These are phyloP conservation scores for Lamproptera curius DNA, from an alignment of 2,888 invertebrate genomes.

Conservation along the genomic window DNA sequence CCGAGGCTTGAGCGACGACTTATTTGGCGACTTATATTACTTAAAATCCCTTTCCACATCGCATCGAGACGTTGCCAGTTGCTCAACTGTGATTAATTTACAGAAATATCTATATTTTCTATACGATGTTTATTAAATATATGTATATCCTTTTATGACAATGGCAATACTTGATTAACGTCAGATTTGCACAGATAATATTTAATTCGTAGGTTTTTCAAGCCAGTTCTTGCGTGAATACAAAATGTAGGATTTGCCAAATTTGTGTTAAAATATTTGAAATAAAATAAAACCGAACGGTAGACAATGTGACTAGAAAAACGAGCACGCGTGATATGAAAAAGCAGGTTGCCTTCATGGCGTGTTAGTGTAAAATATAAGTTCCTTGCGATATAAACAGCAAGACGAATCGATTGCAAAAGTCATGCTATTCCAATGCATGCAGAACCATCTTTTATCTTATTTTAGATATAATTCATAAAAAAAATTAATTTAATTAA, in stretches of 20 bases:
- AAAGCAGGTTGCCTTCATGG: slow-evolving; percentile 17
- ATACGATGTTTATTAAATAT: too few relatives aligned
- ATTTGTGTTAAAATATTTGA: too few relatives aligned
- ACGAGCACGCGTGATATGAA: slow-evolving; percentile 4
- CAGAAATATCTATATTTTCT: too few relatives aligned
- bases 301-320: neutral
- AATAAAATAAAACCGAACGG: too few relatives aligned
- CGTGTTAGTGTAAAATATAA: slow-evolving; percentile 9
- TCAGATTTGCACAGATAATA: too few relatives aligned
- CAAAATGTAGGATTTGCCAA: too few relatives aligned
- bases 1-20: slow-evolving; percentile 21
- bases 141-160: too few relatives aligned
- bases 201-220: too few relatives aligned
- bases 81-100: neutral
- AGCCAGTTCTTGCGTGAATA: too few relatives aligned
- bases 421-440: neutral
- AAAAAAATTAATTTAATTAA: too few relatives aligned
- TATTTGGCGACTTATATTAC: slow-evolving; percentile 7
- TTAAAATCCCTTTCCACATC: slow-evolving; percentile 3
- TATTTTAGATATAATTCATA: neutral
- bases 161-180: too few relatives aligned
- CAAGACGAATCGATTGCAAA: slow-evolving; percentile 8
- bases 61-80: neutral
- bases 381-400: slow-evolving; percentile 7
- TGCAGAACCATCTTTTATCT: neutral